A percentile compares a stretch with the other conserved stretches of the same genome.
phyloP scores from a whole-genome alignment of 1,140 invertebrate species.

The Meloidogyne floridensis region DNA sequence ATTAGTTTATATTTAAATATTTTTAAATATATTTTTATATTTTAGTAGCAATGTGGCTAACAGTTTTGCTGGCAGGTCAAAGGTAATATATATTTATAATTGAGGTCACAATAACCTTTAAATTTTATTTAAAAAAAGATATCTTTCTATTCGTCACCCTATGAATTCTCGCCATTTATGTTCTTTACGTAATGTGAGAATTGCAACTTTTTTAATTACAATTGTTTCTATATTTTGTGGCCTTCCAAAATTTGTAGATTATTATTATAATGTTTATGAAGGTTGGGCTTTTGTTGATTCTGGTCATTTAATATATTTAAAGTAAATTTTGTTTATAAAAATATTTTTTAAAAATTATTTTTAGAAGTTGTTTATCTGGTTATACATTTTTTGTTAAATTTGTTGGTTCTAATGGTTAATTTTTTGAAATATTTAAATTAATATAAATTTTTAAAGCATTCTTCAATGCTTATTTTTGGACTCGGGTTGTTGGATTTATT shows the following conservation, averaged over 20 bases:
- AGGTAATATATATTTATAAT: slow-evolving; percentile 34
- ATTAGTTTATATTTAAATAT: no score
- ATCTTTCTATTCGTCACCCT: slow-evolving; percentile 63
- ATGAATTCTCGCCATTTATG: slow-evolving; percentile 57
- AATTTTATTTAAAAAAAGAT: slow-evolving; percentile 36
- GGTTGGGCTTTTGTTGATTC: slow-evolving; percentile 56
- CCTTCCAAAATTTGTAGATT: slow-evolving; percentile 61
- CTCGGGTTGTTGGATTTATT: slow-evolving; percentile 86
- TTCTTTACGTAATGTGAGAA: slow-evolving; percentile 57
- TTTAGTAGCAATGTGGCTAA: slow-evolving; percentile 64
- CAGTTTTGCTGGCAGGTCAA: slow-evolving; percentile 62
- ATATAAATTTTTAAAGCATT: slow-evolving; percentile 34
- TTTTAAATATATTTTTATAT: background rate
- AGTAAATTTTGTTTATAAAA: slow-evolving; percentile 30
- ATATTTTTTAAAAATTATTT: slow-evolving; percentile 13
- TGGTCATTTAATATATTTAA: slow-evolving; percentile 49
- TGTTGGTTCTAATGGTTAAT: slow-evolving; percentile 51
- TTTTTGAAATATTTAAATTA: background rate
- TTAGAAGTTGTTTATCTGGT: slow-evolving; percentile 51
- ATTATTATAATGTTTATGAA: slow-evolving; percentile 57
- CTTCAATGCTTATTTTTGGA: slow-evolving; percentile 70
- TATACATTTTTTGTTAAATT: slow-evolving; percentile 48
- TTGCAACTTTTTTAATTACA: slow-evolving; percentile 60
- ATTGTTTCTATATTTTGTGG: slow-evolving; percentile 60
- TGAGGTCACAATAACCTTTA: background rate